Base-by-base conservation (phyloP, 2,888 invertebrate genomes). In the Eristalis pertinax region DNA sequence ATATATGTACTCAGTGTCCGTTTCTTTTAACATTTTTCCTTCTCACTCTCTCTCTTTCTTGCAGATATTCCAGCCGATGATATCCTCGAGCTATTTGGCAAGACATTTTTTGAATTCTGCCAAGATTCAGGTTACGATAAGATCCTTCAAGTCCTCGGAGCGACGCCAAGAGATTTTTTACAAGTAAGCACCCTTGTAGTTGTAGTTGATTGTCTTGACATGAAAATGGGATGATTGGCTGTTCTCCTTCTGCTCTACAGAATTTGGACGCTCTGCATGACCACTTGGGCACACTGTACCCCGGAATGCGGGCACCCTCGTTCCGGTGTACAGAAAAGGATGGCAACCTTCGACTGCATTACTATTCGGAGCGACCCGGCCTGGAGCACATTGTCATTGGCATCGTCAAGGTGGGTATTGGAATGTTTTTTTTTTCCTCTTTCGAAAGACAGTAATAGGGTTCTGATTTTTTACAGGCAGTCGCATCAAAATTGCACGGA, bases 71-170 rank as follows among this genome's bases (percentile, higher is more conserved):
- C 98, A 41, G 98, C 98, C 0, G 96, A 97, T 91, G 96, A 96
- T 41, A 98, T 98, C 89, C 93, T 98, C 90, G 98, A 98, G 92
- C 94, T 97, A 4, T 98, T 99, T 91, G 99, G 99, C 0, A 97
- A 97, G 92, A 98, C 97, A 90, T 99, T 99, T 94, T 98, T 98
- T 92, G 98, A 98, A 93, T 98, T 98, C 91, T 99, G 98, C 91
- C 98, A 98, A 92, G 98, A 98, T 92, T 98, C 98, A 2, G 98
- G 99, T n/a, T 99, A 98, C 91, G 98, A 98, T 91, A 98, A 98
- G 93, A 98, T 98, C 88, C 94, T 99, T 43, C 97, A 98, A 94
- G 98, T 98, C 7, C 94, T 99, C 4, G 99, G 99, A 63, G 98
- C 98, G 24, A 98, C 98, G 26, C 98, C 98, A 0, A 94, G 98